Percentiles rank a stretch among this genome's conserved stretches.
Evolutionary conservation across 2,797 vertebrate genomes (phyloP).

Genomic region (Mormyrus hasselquistii): DNA sequence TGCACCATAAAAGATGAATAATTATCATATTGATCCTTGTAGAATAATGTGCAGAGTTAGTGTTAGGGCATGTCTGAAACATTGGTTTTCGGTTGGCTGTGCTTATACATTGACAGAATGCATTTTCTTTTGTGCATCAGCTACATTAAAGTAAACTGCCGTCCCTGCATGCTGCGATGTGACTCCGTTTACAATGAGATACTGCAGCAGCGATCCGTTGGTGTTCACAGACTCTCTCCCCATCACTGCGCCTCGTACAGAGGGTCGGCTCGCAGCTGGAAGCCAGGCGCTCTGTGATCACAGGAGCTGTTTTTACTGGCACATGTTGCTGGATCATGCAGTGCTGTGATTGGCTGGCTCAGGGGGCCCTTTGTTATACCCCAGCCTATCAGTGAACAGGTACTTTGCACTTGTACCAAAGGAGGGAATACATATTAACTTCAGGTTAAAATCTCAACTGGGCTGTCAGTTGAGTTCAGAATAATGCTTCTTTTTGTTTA

Average conservation of each 20-base stretch:
- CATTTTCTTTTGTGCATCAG: neutral
- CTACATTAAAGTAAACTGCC: neutral
- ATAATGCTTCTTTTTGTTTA: neutral
- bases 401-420: neutral
- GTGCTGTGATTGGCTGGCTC: neutral
- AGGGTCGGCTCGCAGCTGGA: neutral
- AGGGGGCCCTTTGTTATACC: neutral
- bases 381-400: neutral
- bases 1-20: neutral
- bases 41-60: neutral
- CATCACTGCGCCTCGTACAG: neutral
- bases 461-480: neutral
- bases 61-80: neutral
- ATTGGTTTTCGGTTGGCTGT: neutral
- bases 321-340: neutral
- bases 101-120: neutral
- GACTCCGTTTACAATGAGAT: neutral
- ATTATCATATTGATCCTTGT: neutral
- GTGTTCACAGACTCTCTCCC: neutral
- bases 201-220: neutral
- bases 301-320: neutral
- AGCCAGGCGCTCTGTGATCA: neutral
- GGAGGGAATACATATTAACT: neutral
- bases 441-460: neutral
- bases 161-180: neutral